These are phyloP conservation scores for Athene noctua DNA, from an alignment of 2,113 vertebrate genomes.

Conservation along the genomic window DNA sequence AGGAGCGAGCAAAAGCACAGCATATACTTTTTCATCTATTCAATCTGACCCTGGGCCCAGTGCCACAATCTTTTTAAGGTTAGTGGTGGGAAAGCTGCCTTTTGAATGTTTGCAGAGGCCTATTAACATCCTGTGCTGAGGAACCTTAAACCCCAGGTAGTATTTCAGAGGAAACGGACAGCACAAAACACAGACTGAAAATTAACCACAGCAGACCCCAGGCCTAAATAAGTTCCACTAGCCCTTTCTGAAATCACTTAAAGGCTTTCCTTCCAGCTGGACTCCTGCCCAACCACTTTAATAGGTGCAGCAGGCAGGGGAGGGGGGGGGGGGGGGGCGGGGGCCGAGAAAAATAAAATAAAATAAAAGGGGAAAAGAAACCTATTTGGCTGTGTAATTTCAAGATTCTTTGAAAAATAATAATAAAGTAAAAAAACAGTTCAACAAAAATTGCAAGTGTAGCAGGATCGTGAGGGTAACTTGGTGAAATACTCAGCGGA, in stretches of 20 bases:
- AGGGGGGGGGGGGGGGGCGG: too few species aligned
- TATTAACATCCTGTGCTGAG: constrained; percentile 76
- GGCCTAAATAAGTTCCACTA: constrained; percentile 77
- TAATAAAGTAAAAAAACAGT: constrained; percentile 37
- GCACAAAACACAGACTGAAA: constrained; percentile 83
- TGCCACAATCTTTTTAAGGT: constrained; percentile 78
- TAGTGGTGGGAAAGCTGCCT: constrained; percentile 70
- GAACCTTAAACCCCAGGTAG: constrained; percentile 84
- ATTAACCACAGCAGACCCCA: constrained; percentile 76
- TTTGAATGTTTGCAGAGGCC: constrained; percentile 77
- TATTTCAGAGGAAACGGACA: constrained; percentile 82
- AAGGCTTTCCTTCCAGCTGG: constrained; percentile 75
- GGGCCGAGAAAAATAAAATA: too few species aligned
- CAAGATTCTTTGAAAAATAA: constrained; percentile 61
- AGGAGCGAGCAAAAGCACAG: constrained; percentile 60
- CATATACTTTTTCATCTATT: constrained; percentile 73
- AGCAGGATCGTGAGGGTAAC: constrained; percentile 65
- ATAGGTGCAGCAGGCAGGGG: constrained; percentile 73
- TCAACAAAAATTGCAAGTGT: constrained; percentile 71
- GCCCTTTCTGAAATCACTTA: constrained; percentile 80
- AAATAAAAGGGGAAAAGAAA: constrained; percentile 55
- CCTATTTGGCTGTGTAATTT: constrained; percentile 63
- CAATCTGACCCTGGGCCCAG: constrained; percentile 71
- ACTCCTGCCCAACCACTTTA: constrained; percentile 79
- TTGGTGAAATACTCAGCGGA: constrained; percentile 73